Evolutionary conservation across 2,797 vertebrate species (phyloP).

Genomic region (Pseudocheirus occidentalis): DNA sequence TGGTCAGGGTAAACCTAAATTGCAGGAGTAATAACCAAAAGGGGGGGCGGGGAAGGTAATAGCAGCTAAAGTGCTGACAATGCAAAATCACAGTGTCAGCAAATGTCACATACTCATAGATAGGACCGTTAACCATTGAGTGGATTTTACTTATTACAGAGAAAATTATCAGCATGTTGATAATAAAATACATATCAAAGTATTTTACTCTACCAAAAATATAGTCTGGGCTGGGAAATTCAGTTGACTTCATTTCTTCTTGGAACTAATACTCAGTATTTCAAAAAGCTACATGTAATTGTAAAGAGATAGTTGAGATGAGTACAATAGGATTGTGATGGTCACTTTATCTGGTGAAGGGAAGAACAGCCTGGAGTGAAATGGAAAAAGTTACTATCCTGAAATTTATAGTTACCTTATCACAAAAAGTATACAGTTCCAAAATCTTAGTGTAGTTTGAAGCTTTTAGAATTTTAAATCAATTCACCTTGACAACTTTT

Average conservation of each 20-base stretch:
- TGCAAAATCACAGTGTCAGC: not conserved
- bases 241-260: not conserved
- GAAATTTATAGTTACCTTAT: not conserved
- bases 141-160: not conserved
- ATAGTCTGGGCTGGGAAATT: not conserved
- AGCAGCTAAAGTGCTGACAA: not conserved
- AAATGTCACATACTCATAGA: not conserved
- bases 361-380: not conserved
- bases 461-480: not conserved
- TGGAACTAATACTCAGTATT: not conserved
- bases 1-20: not conserved
- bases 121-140: not conserved
- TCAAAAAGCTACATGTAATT: not conserved
- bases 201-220: not conserved
- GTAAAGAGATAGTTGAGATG: not conserved
- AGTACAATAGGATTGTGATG: not conserved
- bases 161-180: not conserved
- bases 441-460: not conserved
- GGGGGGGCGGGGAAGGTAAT: not conserved
- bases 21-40: not conserved
- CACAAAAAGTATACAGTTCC: not conserved
- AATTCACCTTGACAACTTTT: not conserved
- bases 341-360: not conserved
- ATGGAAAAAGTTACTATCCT: not conserved
- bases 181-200: not conserved